Percentiles rank a stretch among this genome's conserved stretches.
These are phyloP conservation scores for Drosophila triauraria DNA, from an alignment of 1,140 invertebrate species.

Conservation along the genomic window DNA sequence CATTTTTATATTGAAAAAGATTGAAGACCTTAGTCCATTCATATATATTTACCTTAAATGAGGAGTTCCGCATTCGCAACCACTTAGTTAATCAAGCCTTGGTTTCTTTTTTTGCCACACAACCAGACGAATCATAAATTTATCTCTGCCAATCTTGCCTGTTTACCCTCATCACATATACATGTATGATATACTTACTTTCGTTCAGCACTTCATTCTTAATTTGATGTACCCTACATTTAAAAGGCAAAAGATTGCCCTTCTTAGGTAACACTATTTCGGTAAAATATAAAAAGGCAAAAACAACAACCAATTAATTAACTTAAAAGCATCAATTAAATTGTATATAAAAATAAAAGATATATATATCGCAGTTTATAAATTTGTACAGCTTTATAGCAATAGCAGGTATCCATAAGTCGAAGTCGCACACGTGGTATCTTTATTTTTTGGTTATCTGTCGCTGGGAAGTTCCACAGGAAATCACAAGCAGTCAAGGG, in stretches of 20 bases:
- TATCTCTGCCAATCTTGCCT: conserved; percentile 46
- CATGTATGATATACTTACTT: conserved; percentile 1
- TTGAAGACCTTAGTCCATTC: neutral
- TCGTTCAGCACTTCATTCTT: conserved; percentile 11
- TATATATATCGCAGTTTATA: no score
- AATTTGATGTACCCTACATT: conserved; percentile 5
- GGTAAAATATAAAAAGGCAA: neutral
- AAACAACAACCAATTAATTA: neutral
- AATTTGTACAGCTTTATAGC: no score
- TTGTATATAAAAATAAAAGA: neutral
- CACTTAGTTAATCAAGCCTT: conserved; percentile 35
- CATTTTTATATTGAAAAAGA: neutral
- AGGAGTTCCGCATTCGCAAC: neutral
- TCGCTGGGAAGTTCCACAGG: conserved; percentile 58
- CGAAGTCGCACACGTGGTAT: neutral
- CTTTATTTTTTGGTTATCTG: conserved; percentile 65
- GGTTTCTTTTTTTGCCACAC: conserved; percentile 8
- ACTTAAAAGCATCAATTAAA: neutral
- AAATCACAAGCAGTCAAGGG: conserved; percentile 70
- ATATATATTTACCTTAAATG: neutral
- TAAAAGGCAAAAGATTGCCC: neutral
- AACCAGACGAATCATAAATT: conserved; percentile 25
- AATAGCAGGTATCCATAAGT: conserved; percentile 7
- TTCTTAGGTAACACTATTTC: neutral
- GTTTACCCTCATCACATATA: conserved; percentile 43